Percentiles rank a stretch among this genome's conserved stretches.
Conservation (phyloP, 53 echinoderm and acorn worm species). For the Glandiceps talaboti region DNA sequence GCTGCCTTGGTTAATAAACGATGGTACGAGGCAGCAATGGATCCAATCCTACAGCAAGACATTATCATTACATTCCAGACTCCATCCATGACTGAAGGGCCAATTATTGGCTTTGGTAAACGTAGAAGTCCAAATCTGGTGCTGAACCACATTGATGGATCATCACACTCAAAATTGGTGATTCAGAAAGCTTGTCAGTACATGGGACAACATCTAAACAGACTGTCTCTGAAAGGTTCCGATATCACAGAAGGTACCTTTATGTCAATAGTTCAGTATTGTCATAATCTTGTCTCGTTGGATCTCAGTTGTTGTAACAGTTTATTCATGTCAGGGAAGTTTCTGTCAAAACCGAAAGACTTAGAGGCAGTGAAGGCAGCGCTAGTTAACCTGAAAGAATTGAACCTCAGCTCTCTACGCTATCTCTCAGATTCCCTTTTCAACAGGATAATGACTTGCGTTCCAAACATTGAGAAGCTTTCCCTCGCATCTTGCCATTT, state of each 20-base stretch:
- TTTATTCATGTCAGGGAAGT: conserved; percentile 94
- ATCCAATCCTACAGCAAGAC: conserved; percentile 63
- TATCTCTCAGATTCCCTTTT: conserved; percentile 71
- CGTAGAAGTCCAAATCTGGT: conserved; percentile 76
- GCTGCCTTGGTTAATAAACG: conserved; percentile 40
- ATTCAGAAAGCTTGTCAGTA: conserved; percentile 62
- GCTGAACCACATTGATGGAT: conserved; percentile 67
- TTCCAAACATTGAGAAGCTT: conserved; percentile 44
- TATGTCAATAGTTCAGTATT: conserved; percentile 49
- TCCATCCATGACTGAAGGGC: conserved; percentile 26
- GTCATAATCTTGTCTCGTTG: conserved; percentile 32
- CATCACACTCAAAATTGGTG: conserved; percentile 26
- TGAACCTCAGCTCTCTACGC: conserved; percentile 46
- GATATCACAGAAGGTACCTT: conserved; percentile 69
- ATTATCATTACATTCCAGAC: conserved; percentile 60
- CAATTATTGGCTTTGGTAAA: conserved; percentile 45
- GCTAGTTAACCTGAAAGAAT: conserved; percentile 31
- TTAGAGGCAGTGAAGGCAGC: conserved; percentile 11
- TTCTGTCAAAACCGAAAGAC: conserved; percentile 40
- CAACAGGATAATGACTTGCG: conserved; percentile 39
- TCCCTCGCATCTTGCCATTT: conserved; percentile 86
- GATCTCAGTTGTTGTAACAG: conserved; percentile 84
- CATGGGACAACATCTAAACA: conserved; percentile 55
- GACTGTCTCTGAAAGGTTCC: conserved; percentile 69
- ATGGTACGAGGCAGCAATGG: conserved; percentile 81